Base-by-base conservation (phyloP, 2,797 vertebrate genomes). In the Mormyrops attenuatus region DNA sequence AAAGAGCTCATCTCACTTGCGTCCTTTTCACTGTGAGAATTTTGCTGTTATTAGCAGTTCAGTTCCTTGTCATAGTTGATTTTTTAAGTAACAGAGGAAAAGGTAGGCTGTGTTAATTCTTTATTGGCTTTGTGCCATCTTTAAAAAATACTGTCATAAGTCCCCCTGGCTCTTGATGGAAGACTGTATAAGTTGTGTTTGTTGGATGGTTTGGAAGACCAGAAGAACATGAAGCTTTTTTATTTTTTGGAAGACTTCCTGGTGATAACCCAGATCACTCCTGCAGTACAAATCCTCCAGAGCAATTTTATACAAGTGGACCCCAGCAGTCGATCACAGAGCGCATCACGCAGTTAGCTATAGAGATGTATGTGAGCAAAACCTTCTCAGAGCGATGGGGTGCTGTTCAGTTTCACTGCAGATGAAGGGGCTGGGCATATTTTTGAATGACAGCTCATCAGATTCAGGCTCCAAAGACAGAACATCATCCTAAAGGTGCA, bases 81-180 rank as follows among this genome's bases (percentile, higher is more conserved):
- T 92, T 91, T 93, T 89, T 88, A 89, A 53, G 88, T 89, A 66
- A 88, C 92, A 92, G 90, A 90, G 92, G 90, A 85, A 85, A 89
- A 73, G 91, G 90, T 93, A 91, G 92, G 89, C 91, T 92, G 90
- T 92, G 90, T 88, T 82, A 88, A 17, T 30, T 88, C 87, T 90
- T 89, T 89, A 88, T 57, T 41, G 87, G 80, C 66, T 90, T 94
- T 93, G 93, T 90, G 93, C 93, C 89, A 88, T 26, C 92, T 92
- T 92, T 82, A 87, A 96, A 96, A 82, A 96, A 96, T 95, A 95
- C 93, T 95, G 94, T 96, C 89, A 73, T 73, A 87, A 44, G 52
- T 87, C 93, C 94, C 95, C 94, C 94, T 95, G 94, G 95, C 94
- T 95, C 95, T 95, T 92, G 93, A 93, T 95, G 96, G 95, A 96